These are phyloP conservation scores for Takifugu flavidus DNA, from an alignment of 2,113 vertebrate species.

Conservation along the genomic window DNA sequence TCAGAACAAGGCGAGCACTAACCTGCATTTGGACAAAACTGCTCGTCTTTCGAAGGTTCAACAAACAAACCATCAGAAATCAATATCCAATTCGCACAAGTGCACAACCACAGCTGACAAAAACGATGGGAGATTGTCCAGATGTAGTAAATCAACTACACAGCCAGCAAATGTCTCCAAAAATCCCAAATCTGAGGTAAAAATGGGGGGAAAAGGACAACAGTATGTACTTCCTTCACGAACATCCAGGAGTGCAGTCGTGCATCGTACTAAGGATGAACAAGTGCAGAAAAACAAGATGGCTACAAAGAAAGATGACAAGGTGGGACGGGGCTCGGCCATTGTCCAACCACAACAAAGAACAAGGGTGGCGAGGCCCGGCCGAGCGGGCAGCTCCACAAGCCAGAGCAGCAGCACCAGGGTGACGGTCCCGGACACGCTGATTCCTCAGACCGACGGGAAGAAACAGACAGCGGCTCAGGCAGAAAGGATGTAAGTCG, in stretches of 20 bases:
- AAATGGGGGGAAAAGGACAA: background rate
- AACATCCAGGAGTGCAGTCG: background rate
- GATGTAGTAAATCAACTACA: background rate
- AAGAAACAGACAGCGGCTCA: constrained; percentile 65
- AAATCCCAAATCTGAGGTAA: background rate
- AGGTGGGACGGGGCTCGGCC: background rate
- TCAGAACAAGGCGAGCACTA: background rate
- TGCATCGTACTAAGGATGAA: background rate
- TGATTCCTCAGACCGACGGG: constrained; percentile 36
- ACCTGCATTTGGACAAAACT: constrained; percentile 13
- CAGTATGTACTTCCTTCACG: background rate
- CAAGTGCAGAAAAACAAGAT: constrained; percentile 9
- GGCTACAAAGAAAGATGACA: background rate
- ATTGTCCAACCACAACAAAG: background rate
- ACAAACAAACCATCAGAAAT: constrained; percentile 3
- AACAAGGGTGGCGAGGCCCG: constrained; percentile 12
- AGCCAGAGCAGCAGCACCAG: background rate
- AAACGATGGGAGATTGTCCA: background rate
- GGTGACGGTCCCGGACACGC: constrained; percentile 17
- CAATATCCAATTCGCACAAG: background rate
- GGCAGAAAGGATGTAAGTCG: constrained; percentile 72
- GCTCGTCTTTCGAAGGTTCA: constrained; percentile 3
- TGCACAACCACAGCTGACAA: constrained; percentile 7
- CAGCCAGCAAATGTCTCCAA: background rate
- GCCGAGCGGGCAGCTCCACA: constrained; percentile 15